Evolutionary conservation across 2,888 invertebrate species (phyloP), one percentile per base, ranked within the genome.

Genomic region (Steinernema hermaphroditum): DNA sequence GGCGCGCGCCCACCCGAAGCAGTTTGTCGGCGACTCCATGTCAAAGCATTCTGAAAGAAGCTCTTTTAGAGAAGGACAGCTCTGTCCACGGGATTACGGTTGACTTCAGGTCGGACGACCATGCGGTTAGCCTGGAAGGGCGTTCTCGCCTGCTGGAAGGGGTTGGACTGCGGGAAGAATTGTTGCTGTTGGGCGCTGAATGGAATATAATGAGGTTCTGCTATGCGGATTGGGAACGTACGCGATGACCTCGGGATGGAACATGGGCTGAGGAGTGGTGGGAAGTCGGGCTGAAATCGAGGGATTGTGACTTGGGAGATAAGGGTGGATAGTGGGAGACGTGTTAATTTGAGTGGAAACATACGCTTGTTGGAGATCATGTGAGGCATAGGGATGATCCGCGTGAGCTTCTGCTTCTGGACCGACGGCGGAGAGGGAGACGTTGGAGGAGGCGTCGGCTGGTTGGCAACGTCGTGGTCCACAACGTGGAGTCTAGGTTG

Each of bases 321-420:
- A 41, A 9, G 8, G 41, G 14, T 41, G 8, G 41, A 9, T 41
- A 41, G 14, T 41, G n/a, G n/a, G n/a, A n/a, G n/a, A n/a, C n/a
- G n/a, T n/a, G 41, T 41, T 41, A 8, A 41, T 41, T 41, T 41
- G 41, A 9, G 8, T 8, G 14, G 14, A 41, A 9, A 77, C 80
- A 75, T 76, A 81, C 81, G 80, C 74, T 79, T 76, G 74, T 81
- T 78, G 49, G 77, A 74, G 74, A 80, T 78, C 82, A 82, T 82
- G 69, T 79, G 75, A 57, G 79, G 73, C 50, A 82, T 72, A 12
- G 82, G 82, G 69, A 82, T 82, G 69, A 81, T 78, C 50, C 77
- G 77, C 24, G 77, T 75, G 32, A 80, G 69, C 19, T 73, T 69
- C 34, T 75, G 78, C 19, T 71, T 4, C 16, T 37, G 44, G 9